Percentiles rank a stretch among this genome's conserved stretches.
Evolutionary conservation across 2,113 vertebrate genomes (phyloP).

Genomic region (Grallaria varia): DNA sequence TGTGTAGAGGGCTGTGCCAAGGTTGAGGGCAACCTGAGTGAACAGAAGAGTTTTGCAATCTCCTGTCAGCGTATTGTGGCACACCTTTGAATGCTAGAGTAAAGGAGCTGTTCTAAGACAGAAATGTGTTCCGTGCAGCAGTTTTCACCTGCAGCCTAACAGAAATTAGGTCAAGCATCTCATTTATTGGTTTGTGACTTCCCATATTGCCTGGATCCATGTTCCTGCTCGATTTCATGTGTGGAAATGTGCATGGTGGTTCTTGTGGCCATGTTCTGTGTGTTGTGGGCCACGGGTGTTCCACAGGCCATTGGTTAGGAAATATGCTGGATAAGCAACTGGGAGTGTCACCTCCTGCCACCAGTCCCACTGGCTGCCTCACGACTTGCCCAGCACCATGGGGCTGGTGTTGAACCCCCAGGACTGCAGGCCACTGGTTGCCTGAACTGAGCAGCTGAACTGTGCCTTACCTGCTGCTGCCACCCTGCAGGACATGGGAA

Average conservation of each 20-base stretch:
- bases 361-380: neutral
- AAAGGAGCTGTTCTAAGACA: neutral
- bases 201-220: fast-evolving
- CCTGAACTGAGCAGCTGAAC: neutral
- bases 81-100: neutral
- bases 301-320: neutral
- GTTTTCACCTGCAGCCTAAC: neutral
- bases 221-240: neutral
- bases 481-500: neutral
- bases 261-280: neutral
- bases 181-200: neutral
- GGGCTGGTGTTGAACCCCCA: neutral
- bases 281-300: neutral
- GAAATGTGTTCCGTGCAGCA: neutral
- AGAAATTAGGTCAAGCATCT: neutral
- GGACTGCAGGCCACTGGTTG: neutral
- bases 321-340: neutral
- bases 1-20: neutral
- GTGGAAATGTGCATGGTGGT: fast-evolving
- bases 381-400: fast-evolving
- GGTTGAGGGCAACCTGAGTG: neutral
- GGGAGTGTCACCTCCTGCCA: neutral
- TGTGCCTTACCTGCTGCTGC: neutral
- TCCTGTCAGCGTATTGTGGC: neutral
- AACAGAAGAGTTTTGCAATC: neutral